Evolutionary conservation across 2,888 invertebrate species (phyloP).

Genomic region (Slavum lentiscoides): DNA sequence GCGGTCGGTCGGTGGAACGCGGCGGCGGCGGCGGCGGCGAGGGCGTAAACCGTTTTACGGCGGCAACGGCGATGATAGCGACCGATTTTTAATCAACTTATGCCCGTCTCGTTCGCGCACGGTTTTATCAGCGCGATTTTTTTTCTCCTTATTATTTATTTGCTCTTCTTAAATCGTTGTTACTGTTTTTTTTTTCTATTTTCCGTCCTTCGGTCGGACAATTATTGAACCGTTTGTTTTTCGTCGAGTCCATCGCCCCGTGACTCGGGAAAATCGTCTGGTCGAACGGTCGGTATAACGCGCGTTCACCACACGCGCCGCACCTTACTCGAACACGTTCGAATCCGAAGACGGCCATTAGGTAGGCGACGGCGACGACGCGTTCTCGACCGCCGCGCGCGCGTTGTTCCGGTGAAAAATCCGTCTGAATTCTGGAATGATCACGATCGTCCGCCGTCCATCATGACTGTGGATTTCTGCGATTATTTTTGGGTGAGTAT

Average conservation of each 20-base stretch:
- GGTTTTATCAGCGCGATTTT: constrained; percentile 7
- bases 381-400: background rate
- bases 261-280: too few species aligned
- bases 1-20: background rate
- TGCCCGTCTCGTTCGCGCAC: background rate
- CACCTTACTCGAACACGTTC: background rate
- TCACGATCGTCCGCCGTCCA: constrained; percentile 33
- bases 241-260: background rate
- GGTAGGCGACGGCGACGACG: background rate
- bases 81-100: constrained; percentile 21
- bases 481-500: constrained; percentile 66
- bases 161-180: too few species aligned
- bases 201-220: background rate
- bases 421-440: constrained; percentile 27
- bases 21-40: background rate
- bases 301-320: too few species aligned
- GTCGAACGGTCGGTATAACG: too few species aligned
- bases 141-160: background rate
- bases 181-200: background rate
- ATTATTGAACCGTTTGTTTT: background rate
- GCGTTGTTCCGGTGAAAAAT: background rate
- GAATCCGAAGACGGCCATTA: background rate
- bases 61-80: constrained; percentile 4
- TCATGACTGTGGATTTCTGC: constrained; percentile 66
- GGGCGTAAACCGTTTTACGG: constrained; percentile 28